Conservation (phyloP, 2,888 invertebrate species). For the Lamellibrachia satsuma region DNA sequence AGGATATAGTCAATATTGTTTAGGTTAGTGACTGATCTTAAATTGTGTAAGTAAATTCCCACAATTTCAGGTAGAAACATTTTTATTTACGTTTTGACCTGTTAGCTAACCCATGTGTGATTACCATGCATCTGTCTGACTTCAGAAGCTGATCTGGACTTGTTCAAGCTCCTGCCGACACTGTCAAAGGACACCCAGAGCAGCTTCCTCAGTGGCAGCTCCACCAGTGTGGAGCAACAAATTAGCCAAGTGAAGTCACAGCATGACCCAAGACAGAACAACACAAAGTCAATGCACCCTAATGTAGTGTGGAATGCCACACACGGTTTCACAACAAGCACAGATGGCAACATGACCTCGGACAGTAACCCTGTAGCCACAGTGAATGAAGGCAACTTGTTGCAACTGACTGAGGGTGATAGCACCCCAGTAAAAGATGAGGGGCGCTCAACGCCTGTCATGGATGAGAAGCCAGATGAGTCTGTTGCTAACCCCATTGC, state of each 20-base stretch:
- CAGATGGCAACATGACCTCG: not conserved
- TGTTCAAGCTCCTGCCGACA: not conserved
- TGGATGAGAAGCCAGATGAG: constrained; percentile 34
- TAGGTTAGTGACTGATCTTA: not conserved
- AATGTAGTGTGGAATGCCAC: not conserved
- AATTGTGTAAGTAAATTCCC: not conserved
- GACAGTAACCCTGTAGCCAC: not conserved
- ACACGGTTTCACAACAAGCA: not conserved
- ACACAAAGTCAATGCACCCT: not conserved
- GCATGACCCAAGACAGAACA: not conserved
- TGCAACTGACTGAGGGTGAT: not conserved
- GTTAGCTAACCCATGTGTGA: not conserved
- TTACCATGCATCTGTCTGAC: not conserved
- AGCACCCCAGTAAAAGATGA: constrained; percentile 23
- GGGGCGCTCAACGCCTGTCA: constrained; percentile 35
- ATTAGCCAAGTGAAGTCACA: not conserved
- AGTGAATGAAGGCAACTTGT: constrained; percentile 14
- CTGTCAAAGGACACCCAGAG: not conserved
- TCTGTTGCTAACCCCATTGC: constrained; percentile 27
- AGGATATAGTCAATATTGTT: not conserved
- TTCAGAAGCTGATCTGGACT: not conserved
- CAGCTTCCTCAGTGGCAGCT: not conserved
- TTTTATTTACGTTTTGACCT: no score
- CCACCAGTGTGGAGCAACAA: not conserved
- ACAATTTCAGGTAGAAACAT: no score